Evolutionary conservation across 2,797 vertebrate genomes (phyloP).

Genomic region (Scolopax bukidnonensis): DNA sequence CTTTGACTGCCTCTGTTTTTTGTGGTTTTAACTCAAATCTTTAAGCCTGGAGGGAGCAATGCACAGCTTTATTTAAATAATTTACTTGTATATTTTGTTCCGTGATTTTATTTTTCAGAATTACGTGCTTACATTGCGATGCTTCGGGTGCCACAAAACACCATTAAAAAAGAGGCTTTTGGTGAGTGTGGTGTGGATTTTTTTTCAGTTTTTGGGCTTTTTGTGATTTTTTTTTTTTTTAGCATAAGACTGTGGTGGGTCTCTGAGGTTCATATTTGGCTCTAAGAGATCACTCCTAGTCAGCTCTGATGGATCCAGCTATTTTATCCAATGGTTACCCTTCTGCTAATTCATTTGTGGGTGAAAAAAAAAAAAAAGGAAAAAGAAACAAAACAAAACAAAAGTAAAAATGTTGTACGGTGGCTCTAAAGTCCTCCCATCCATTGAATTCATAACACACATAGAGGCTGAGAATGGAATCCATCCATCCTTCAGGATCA

Average conservation of each 20-base stretch:
- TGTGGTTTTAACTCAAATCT: neutral
- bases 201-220: neutral
- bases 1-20: neutral
- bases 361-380: neutral
- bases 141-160: neutral
- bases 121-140: accelerated
- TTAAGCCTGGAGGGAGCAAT: neutral
- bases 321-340: neutral
- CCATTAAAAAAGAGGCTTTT: neutral
- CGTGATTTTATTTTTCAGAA: neutral
- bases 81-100: neutral
- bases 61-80: neutral
- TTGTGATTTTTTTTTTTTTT: neutral
- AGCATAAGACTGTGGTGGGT: slow-evolving; percentile 42
- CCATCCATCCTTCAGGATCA: neutral
- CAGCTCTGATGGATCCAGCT: neutral
- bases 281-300: slow-evolving; percentile 7
- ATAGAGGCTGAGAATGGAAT: neutral
- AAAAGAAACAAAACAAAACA: accelerated
- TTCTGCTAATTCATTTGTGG: neutral
- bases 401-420: accelerated
- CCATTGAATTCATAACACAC: neutral
- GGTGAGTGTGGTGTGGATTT: neutral
- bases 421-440: neutral
- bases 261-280: slow-evolving; percentile 34